Conservation (phyloP, 2,797 vertebrate species). For the Darevskia nairensis region DNA sequence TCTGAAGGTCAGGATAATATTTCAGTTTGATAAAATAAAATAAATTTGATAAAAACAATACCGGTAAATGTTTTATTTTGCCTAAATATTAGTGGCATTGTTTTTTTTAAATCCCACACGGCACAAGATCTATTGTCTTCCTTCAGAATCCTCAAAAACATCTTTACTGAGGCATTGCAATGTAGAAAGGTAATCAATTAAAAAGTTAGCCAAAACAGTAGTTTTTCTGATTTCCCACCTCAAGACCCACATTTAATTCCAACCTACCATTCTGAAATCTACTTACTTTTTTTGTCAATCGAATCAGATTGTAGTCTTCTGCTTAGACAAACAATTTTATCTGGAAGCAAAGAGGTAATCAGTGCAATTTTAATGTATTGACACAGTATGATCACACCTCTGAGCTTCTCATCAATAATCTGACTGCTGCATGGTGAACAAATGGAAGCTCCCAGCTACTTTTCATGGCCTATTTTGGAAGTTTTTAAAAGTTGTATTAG, state of each 20-base stretch:
- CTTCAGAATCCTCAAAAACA: not conserved
- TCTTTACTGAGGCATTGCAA: not conserved
- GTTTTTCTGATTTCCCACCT: not conserved
- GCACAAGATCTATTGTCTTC: not conserved
- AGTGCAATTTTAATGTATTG: not conserved
- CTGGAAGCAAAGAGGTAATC: not conserved
- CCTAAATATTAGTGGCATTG: not conserved
- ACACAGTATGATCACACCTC: not conserved
- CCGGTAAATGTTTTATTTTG: not conserved
- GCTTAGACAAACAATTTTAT: rapidly evolving
- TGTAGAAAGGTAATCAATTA: not conserved
- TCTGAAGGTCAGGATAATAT: not conserved
- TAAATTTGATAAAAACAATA: not conserved
- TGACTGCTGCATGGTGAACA: not conserved
- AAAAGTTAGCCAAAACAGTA: not conserved
- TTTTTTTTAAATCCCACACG: not conserved
- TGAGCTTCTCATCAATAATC: not conserved
- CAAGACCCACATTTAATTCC: not conserved
- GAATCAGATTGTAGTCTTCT: rapidly evolving
- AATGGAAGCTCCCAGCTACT: not conserved
- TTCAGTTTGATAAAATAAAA: too few relatives aligned
- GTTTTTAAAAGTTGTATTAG: not conserved
- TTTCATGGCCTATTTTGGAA: not conserved
- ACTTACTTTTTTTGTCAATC: not conserved
- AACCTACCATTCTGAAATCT: not conserved